Evolutionary conservation across 2,797 vertebrate species (phyloP).

Genomic region (Babyrousa celebensis): DNA sequence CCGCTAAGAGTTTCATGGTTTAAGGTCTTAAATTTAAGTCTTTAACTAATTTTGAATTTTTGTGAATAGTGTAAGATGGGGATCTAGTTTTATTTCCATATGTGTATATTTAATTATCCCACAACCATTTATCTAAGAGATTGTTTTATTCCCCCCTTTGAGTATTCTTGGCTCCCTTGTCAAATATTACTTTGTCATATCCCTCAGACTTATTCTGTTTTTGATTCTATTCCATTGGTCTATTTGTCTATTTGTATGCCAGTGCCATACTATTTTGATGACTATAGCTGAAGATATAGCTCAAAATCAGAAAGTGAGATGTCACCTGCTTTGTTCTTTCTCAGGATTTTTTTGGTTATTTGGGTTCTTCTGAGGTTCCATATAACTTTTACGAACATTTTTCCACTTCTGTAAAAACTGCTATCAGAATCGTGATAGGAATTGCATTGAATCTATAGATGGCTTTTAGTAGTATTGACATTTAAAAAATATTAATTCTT

Average conservation of each 20-base stretch:
- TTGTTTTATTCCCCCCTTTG: no score
- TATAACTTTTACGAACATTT: neutral
- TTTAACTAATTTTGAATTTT: neutral
- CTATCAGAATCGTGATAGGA: neutral
- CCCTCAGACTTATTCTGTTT: no score
- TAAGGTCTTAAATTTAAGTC: neutral
- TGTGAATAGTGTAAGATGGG: neutral
- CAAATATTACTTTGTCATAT: no score
- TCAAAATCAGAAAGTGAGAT: no score
- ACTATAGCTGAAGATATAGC: no score
- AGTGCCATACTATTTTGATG: no score
- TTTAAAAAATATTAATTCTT: neutral
- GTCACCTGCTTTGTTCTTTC: no score
- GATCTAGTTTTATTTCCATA: neutral
- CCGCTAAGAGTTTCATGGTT: neutral
- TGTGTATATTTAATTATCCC: neutral
- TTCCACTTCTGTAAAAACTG: neutral
- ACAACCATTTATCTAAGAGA: neutral
- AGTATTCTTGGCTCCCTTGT: no score
- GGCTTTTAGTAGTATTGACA: neutral
- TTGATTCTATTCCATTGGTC: no score
- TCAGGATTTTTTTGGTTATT: no score
- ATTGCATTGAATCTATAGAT: neutral
- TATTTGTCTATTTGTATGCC: no score
- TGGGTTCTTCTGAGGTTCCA: neutral